These are phyloP conservation scores for Actinopyga echinites DNA, from an alignment of 53 echinoderm and acorn worm species.

Conservation along the genomic window DNA sequence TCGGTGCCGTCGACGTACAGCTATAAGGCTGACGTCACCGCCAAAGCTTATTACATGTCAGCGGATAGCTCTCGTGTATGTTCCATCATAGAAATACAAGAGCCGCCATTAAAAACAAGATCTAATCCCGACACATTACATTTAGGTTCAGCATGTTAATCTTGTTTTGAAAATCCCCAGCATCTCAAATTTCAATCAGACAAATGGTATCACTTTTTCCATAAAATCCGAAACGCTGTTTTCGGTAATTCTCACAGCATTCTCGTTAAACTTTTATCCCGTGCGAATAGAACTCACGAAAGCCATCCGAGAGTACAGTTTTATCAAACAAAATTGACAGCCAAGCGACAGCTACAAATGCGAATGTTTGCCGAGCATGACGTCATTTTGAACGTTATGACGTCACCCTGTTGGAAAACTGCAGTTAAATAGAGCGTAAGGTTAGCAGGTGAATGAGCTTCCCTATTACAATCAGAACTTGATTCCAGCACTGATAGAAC, in stretches of 20 bases:
- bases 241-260: neutral
- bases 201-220: slow-evolving; percentile 17
- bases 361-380: slow-evolving; percentile 2
- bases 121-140: neutral
- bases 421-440: neutral
- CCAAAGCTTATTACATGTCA: no score
- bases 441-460: no score
- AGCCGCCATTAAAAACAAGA: no score
- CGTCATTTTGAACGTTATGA: neutral
- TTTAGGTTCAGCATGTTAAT: neutral
- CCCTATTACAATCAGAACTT: no score
- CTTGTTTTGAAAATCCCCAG: neutral
- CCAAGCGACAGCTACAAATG: neutral
- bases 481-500: no score
- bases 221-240: slow-evolving; percentile 7
- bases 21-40: no score
- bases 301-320: no score
- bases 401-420: neutral
- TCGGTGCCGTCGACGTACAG: no score
- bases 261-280: neutral
- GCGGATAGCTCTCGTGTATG: no score
- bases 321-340: slow-evolving; percentile 22
- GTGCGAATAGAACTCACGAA: no score
- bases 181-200: slow-evolving; percentile 25
- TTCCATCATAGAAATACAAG: no score